phyloP scores from a whole-genome alignment of 2,113 vertebrate species.

The Gavia stellata region DNA sequence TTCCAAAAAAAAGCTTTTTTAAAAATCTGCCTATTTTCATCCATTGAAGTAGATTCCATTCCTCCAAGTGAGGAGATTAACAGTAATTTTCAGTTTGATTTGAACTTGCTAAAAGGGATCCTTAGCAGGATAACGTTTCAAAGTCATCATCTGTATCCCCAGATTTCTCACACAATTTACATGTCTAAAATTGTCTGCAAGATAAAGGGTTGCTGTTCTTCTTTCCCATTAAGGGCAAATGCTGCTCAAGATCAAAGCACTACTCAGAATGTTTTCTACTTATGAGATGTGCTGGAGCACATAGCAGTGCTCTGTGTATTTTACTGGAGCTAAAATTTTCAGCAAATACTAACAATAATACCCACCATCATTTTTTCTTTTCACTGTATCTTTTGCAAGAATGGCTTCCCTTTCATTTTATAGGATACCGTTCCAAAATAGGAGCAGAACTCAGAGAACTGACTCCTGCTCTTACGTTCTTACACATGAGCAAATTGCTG shows the following conservation, averaged over 20 bases:
- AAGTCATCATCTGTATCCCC: background rate
- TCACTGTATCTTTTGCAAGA: background rate
- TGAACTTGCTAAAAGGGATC: background rate
- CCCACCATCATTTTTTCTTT: background rate
- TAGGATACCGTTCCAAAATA: background rate
- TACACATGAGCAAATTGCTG: background rate
- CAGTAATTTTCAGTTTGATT: background rate
- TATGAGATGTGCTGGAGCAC: background rate
- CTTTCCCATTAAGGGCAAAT: background rate
- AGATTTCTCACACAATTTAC: background rate
- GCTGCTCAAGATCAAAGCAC: background rate
- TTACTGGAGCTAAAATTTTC: background rate
- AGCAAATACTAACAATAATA: background rate
- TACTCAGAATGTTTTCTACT: background rate
- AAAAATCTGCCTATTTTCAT: background rate
- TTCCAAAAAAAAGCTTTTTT: background rate
- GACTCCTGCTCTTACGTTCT: background rate
- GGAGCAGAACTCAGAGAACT: background rate
- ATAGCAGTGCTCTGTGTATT: accelerated
- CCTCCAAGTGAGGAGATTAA: background rate
- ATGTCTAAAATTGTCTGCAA: background rate
- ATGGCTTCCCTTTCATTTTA: background rate
- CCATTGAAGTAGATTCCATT: background rate
- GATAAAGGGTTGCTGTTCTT: background rate
- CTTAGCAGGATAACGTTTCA: background rate